phyloP scores from a whole-genome alignment of 1,140 invertebrate genomes.

The Drosophila subpulchrella region DNA sequence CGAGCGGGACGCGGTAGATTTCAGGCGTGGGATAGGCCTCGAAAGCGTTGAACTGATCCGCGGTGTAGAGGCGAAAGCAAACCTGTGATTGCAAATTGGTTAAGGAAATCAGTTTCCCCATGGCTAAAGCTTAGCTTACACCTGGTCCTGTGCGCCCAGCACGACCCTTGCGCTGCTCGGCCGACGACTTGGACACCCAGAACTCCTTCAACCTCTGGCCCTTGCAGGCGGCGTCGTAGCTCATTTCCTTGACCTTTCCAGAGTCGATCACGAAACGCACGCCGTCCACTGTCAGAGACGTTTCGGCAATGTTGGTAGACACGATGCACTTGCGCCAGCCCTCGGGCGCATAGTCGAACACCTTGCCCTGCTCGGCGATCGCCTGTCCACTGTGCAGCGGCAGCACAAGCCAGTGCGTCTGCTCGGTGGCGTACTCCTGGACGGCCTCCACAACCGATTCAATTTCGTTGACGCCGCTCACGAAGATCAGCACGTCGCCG shows the following conservation, averaged over 20 bases:
- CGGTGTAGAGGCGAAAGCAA: slow-evolving; percentile 94
- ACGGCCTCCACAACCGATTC: slow-evolving; percentile 94
- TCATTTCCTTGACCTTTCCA: slow-evolving; percentile 99
- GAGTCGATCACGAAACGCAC: slow-evolving; percentile 99
- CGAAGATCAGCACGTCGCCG: slow-evolving; percentile 98
- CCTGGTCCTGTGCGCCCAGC: slow-evolving; percentile 91
- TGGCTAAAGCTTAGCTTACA: slow-evolving; percentile 31
- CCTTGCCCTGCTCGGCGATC: slow-evolving; percentile 98
- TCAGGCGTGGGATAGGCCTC: slow-evolving; percentile 96
- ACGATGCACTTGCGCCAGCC: slow-evolving; percentile 98
- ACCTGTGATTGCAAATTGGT: slow-evolving; percentile 31
- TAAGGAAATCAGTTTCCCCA: not conserved
- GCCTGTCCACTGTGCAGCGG: slow-evolving; percentile 97
- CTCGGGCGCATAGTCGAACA: slow-evolving; percentile 98
- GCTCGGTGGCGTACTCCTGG: slow-evolving; percentile 92
- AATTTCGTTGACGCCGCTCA: slow-evolving; percentile 98
- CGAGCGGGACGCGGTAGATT: slow-evolving; percentile 95
- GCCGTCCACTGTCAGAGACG: slow-evolving; percentile 99
- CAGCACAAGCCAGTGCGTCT: slow-evolving; percentile 96
- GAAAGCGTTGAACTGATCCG: slow-evolving; percentile 87
- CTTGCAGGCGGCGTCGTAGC: slow-evolving; percentile 94
- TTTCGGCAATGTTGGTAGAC: slow-evolving; percentile 99
- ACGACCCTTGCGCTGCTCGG: slow-evolving; percentile 98
- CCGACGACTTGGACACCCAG: slow-evolving; percentile 98
- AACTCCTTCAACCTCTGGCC: slow-evolving; percentile 96